A percentile compares a stretch with the other conserved stretches of the same genome.
phyloP scores from a whole-genome alignment of 2,888 invertebrate species.

The Ellobium chinense region DNA sequence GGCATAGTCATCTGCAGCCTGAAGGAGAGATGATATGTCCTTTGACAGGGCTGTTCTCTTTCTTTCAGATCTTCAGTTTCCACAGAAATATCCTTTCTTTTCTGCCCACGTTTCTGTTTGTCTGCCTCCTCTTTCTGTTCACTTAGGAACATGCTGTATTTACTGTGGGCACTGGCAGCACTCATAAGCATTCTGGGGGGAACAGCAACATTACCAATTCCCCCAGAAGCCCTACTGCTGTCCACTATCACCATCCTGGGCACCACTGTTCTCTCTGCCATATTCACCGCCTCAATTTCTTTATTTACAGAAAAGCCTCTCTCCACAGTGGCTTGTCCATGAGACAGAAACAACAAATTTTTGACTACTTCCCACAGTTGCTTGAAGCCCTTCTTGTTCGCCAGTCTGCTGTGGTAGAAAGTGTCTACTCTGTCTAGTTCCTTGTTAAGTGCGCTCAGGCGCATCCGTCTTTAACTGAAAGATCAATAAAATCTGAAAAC shows the following conservation, averaged over 20 bases:
- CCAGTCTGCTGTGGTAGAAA: background rate
- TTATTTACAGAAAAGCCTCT: constrained; percentile 61
- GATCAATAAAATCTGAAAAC: background rate
- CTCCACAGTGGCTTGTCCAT: constrained; percentile 61
- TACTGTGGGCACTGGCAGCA: background rate
- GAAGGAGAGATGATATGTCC: background rate
- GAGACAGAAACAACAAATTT: constrained; percentile 52
- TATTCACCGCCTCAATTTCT: constrained; percentile 53
- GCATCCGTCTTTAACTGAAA: background rate
- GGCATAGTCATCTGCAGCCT: background rate
- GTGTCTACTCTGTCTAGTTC: background rate
- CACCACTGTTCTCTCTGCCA: constrained; percentile 49
- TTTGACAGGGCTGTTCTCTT: background rate
- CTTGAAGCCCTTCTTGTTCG: background rate
- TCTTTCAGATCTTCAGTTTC: background rate
- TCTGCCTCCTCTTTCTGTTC: background rate
- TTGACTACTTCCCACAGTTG: background rate
- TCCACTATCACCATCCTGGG: constrained; percentile 53
- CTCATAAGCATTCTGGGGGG: background rate
- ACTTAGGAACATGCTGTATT: background rate
- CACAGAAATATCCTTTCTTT: background rate
- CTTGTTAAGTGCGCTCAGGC: background rate
- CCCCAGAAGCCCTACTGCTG: constrained; percentile 49
- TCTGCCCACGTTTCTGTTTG: background rate
- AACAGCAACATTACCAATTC: constrained; percentile 45